Base-by-base conservation (phyloP, 1,140 invertebrate genomes). In the Ostrea edulis region DNA sequence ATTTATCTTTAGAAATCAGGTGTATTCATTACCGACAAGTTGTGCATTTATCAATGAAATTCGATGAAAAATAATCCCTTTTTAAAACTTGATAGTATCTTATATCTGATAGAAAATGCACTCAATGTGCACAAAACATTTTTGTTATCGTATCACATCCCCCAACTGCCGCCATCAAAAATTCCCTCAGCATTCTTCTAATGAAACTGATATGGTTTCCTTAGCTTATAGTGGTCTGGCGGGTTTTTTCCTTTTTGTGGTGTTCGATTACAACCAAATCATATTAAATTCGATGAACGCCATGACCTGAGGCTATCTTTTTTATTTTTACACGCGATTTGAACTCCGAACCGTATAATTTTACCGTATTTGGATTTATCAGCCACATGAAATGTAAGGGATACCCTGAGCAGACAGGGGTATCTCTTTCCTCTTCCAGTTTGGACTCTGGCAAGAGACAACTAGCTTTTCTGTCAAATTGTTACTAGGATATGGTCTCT, bases 321-420 rank as follows among this genome's bases (percentile, higher is more conserved):
- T 77, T 77, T 77, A 77, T 77, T 77, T 29, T 35, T 77, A 77
- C 68, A 77, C 68, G 68, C 68, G 68, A 77, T 77, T 77, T 77
- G 22, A 77, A 77, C 68, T 29, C 25, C 68, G 29, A 35, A 77
- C 68, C 68, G 68, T 77, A 77, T 77, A 77, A 77, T 77, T 77
- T 77, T 77, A 25, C 68, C 68, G 25, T 77, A 77, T 77, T 77
- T 77, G 68, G 35, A 77, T 77, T n/a, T 25, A 77, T 77, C 68
- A 29, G 68, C 68, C 68, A 29, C 68, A 77, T 77, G 25, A 25
- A 77, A 77, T 77, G 68, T 77, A 29, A 77, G 29, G 7, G 68
- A 77, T 77, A 77, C 25, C 5, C 68, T 35, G 25, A 14, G 25
- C 68, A 77, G 29, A 77, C 9, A 35, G 68, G 68, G 68, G 22